Base-by-base conservation (phyloP, 2,888 invertebrate species). In the Argyra leucocephala region DNA sequence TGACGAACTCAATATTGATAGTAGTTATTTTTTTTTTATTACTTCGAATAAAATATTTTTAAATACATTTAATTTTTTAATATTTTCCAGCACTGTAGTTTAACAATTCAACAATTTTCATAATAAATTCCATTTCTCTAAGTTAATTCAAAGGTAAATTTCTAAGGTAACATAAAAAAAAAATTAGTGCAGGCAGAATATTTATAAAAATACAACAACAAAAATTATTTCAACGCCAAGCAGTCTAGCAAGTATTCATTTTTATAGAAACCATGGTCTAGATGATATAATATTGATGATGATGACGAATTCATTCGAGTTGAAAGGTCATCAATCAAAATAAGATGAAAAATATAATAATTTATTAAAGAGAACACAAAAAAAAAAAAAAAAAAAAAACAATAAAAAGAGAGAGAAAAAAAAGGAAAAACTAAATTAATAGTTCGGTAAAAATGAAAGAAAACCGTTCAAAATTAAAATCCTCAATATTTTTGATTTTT, bases 321-420 rank as follows among this genome's bases (percentile, higher is more conserved):
- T 48, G 48, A 48, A 48, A 48, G 48, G 48, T 48, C 48, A 48
- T 48, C 48, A 48, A 48, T 48, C 48, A 48, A 48, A 48, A 48
- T 18, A 48, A 48, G 48, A 48, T 48, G 48, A 48, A 48, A 31
- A 48, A 48, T 48, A 48, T 48, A 48, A 48, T 48, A 31, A 31
- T 48, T 48, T 48, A 48, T 48, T 2, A 10, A 10, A 7, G 31
- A 31, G 7, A 7, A 4, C 26, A 26, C 7, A 31, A 31, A 31
- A 31, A 31, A 31, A n/a, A 48, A 9, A 48, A n/a, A 31, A 26
- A 7, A 4, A 4, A 26, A 31, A 31, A 31, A 31, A 31, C 7
- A 31, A n/a, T 18, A 9, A 48, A 10, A 10, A 7, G 31, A 31
- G 7, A 7, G 5, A 31, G 12, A 31, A 31, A 31, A 31, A n/a